Conservation (phyloP, 1,140 invertebrate genomes). For the Acromyrmex charruanus region DNA sequence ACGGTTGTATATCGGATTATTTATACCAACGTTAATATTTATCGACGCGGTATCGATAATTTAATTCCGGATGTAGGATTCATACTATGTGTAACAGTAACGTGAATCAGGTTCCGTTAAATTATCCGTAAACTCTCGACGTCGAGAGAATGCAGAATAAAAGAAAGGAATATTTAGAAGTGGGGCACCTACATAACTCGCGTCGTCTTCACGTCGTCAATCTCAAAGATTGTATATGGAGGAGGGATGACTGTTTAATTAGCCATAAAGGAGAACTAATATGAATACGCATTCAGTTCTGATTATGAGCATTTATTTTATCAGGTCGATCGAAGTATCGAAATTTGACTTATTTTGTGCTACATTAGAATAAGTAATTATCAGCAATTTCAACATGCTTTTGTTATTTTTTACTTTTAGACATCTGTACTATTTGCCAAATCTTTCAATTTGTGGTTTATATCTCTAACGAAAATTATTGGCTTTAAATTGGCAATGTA, state of each 20-base stretch:
- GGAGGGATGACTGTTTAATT: conserved; percentile 1
- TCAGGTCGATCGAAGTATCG: background rate
- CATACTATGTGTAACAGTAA: background rate
- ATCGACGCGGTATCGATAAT: background rate
- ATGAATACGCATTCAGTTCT: background rate
- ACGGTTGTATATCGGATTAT: background rate
- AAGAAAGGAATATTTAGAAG: conserved; percentile 56
- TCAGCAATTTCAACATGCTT: background rate
- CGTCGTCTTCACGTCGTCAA: background rate
- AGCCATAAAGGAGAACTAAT: conserved; percentile 3
- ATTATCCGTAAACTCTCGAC: conserved; percentile 29
- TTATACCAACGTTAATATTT: background rate
- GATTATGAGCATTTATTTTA: background rate
- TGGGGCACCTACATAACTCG: conserved; percentile 58
- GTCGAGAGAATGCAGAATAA: conserved; percentile 8
- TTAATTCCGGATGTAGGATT: background rate
- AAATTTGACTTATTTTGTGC: background rate
- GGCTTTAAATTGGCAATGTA: background rate
- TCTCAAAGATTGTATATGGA: background rate
- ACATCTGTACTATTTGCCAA: background rate
- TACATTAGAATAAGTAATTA: background rate
- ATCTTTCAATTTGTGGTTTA: background rate
- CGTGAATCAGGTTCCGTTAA: conserved; percentile 46
- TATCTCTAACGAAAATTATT: background rate
- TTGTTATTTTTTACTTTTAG: background rate